A percentile compares a stretch with the other conserved stretches of the same genome.
phyloP scores from a whole-genome alignment of 2,797 vertebrate species.

The Tolypeutes matacus region DNA sequence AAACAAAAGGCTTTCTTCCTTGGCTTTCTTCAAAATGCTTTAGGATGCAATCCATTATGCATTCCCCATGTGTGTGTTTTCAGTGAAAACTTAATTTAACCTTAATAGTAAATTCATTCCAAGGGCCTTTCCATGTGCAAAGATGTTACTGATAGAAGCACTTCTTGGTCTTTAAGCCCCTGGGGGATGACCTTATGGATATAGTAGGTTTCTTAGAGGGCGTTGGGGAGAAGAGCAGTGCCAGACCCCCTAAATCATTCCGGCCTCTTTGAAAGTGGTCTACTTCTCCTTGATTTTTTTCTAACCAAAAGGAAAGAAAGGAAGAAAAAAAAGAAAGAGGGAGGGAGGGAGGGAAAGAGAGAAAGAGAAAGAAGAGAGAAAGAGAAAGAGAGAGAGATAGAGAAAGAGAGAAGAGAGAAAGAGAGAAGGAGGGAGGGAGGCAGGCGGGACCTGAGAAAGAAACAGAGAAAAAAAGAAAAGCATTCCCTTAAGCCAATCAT shows the following conservation, averaged over 20 bases:
- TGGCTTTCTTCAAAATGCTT: constrained; percentile 43
- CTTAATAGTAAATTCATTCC: constrained; percentile 46
- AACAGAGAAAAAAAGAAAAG: neutral
- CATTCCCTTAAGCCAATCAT: constrained; percentile 63
- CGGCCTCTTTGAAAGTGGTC: constrained; percentile 25
- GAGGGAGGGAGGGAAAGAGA: neutral
- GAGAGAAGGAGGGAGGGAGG: neutral
- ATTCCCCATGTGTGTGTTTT: constrained; percentile 57
- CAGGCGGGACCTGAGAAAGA: neutral
- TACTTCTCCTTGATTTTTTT: neutral
- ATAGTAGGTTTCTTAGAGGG: neutral
- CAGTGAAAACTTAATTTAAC: constrained; percentile 63
- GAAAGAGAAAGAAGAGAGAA: too few species aligned
- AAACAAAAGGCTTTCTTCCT: constrained; percentile 60
- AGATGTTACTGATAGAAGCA: constrained; percentile 16
- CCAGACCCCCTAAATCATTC: neutral
- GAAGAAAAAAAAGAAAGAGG: neutral
- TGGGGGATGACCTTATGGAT: neutral
- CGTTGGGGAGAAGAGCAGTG: neutral
- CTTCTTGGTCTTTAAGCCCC: neutral
- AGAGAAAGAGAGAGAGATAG: rapidly evolving
- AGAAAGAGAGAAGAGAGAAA: neutral
- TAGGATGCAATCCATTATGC: constrained; percentile 71
- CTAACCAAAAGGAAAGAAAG: constrained; percentile 10
- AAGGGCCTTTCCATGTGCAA: constrained; percentile 52